Percentiles rank a stretch among this genome's conserved stretches.
These are phyloP conservation scores for Calliopsis andreniformis DNA, from an alignment of 1,140 invertebrate genomes.

Conservation along the genomic window DNA sequence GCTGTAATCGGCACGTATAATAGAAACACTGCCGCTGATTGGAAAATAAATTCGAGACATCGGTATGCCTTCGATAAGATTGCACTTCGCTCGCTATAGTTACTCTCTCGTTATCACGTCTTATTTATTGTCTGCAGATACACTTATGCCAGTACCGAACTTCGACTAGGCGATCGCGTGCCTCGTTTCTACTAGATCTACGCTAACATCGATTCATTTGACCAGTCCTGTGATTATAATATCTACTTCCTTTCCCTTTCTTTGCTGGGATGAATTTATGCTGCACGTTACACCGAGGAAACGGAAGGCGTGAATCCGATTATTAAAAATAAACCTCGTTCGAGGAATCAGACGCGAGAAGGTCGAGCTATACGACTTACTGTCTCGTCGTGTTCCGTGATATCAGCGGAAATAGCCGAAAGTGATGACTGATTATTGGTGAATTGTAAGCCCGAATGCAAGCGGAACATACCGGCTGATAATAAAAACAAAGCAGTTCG, in stretches of 20 bases:
- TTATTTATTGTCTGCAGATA: slow-evolving; percentile 58
- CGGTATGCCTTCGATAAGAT: slow-evolving; percentile 63
- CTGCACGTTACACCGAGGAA: not conserved
- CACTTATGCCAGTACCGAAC: slow-evolving; percentile 28
- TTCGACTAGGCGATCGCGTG: slow-evolving; percentile 36
- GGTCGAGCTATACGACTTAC: not conserved
- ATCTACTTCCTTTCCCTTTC: not conserved
- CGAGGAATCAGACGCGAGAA: slow-evolving; percentile 7
- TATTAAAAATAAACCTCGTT: slow-evolving; percentile 22
- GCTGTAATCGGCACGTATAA: slow-evolving; percentile 38
- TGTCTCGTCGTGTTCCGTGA: not conserved
- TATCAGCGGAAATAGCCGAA: not conserved
- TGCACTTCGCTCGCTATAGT: slow-evolving; percentile 39
- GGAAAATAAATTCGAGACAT: slow-evolving; percentile 65
- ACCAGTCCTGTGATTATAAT: not conserved
- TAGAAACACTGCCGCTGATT: slow-evolving; percentile 53
- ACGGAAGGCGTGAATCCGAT: slow-evolving; percentile 16
- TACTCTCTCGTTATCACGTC: slow-evolving; percentile 59
- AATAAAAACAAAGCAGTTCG: slow-evolving; percentile 12
- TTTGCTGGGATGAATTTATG: too few relatives aligned
- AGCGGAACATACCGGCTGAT: not conserved
- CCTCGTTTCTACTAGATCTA: not conserved
- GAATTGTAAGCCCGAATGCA: not conserved
- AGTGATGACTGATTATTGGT: not conserved
- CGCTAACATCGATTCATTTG: not conserved